Base-by-base conservation (phyloP, 2,888 invertebrate species). In the Acrobasis suavella region DNA sequence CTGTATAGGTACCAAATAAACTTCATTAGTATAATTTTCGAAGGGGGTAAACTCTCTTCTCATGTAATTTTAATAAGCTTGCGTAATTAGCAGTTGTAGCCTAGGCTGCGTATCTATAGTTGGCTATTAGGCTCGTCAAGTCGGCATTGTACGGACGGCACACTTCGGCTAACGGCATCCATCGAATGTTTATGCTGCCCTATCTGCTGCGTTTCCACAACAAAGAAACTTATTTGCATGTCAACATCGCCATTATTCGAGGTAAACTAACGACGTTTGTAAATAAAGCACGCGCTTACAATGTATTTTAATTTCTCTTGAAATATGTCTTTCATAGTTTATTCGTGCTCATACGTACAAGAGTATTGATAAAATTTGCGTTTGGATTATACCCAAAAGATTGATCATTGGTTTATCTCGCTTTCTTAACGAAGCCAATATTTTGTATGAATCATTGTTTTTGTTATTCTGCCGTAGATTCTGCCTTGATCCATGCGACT, bases 181-280 rank as follows among this genome's bases (percentile, higher is more conserved):
- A 77, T 75, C 67, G 72, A 70, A 75, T 80, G 77, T 77, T 76
- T 72, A 75, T 74, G 73, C 76, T 71, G 73, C 73, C 78, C 78
- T 65, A 63, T 65, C 65, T 65, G 64, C 46, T 50, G 17, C 39
- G 62, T 62, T 61, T 64, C 60, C 60, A 60, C 60, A 60, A 60
- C 60, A 60, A 78, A 78, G 81, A 79, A 76, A 75, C 37, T n/a
- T 75, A 82, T 81, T 81, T 80, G 78, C 80, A 81, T 82, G 77
- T 78, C 76, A 78, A 77, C 76, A 78, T 75, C 75, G 69, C 72
- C 70, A 50, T 56, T 60, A 51, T 60, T 42, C 60, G 17, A 60
- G 60, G 60, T 50, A 60, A 60, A 60, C 51, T 51, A 60, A 60
- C 51, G 52, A 60, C 39, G 60, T 60, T 51, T 38, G 60, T 60